Base-by-base conservation (phyloP, 2,888 invertebrate species). In the Bursaphelenchus okinawaensis region DNA sequence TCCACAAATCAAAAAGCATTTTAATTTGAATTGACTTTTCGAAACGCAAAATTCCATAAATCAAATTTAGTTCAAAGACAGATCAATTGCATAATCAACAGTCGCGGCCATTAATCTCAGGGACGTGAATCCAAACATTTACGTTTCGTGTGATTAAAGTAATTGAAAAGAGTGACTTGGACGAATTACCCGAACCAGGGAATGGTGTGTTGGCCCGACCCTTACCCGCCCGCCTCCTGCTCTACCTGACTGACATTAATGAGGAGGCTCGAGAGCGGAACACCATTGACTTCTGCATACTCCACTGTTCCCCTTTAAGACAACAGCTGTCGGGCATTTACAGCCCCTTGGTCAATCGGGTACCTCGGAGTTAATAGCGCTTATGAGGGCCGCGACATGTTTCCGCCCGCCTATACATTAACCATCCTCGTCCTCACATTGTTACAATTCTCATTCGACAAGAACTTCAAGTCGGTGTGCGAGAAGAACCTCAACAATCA, bases 401-500 rank as follows among this genome's bases (percentile, higher is more conserved):
- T 40, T 20, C 60, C 60, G 19, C 31, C 60, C n/a, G 60, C 60
- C n/a, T 59, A 59, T 50, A 59, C 60, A 1, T 50, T 59, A n/a
- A 59, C 60, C 4, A 50, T 59, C 23, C 24, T 59, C 12, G 60
- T 59, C 20, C 28, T 59, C 22, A 59, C 60, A n/a, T 24, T 59
- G 19, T 27, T 59, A 6, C 60, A 59, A 24, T 59, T 40, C 28
- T 59, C 60, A n/a, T 59, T 59, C 52, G 60, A 59, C 51, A 59
- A 59, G 27, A 31, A 50, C 4, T 59, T 23, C 60, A 52, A 24
- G 1, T 1, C 20, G 24, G 23, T 50, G 9, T 59, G 60, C 6
- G 50, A 59, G 28, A 51, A 29, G 12, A 52, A 51, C 7, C 12
- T 12, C 12, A 12, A 16, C 40, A n/a, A 4, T 4, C 40, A 40